Conservation (phyloP, 2,797 vertebrate species). For the Syngnathus rostellatus region DNA sequence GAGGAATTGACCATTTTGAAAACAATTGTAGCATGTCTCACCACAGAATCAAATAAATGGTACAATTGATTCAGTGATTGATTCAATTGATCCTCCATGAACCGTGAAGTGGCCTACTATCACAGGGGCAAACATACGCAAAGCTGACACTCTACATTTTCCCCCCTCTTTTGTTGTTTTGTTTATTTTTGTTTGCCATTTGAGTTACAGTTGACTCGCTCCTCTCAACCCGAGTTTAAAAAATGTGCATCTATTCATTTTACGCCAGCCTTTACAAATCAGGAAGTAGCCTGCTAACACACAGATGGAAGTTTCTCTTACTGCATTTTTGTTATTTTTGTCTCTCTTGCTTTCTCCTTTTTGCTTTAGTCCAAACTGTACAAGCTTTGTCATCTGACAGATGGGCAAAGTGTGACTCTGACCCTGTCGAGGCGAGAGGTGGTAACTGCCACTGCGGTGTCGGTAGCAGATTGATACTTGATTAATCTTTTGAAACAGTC, state of each 20-base stretch:
- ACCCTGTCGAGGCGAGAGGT: conserved; percentile 20
- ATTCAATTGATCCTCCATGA: too few species aligned
- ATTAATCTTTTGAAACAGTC: conserved; percentile 33
- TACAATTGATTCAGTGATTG: too few species aligned
- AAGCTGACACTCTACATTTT: not conserved
- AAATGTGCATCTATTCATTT: not conserved
- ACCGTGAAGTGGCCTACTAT: not conserved
- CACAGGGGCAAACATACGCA: not conserved
- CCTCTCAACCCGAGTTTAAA: not conserved
- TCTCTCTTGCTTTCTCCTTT: not conserved
- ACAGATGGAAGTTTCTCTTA: not conserved
- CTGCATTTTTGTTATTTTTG: not conserved
- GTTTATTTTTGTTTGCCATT: not conserved
- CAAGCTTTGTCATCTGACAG: conserved; percentile 12
- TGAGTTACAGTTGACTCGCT: not conserved
- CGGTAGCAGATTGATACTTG: conserved; percentile 46
- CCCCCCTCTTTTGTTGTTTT: not conserved
- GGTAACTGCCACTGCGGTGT: conserved; percentile 34
- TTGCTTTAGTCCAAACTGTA: not conserved
- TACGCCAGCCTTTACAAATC: not conserved
- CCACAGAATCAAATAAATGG: too few species aligned
- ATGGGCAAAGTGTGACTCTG: conserved; percentile 36
- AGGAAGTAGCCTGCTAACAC: not conserved
- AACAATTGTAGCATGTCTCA: too few species aligned
- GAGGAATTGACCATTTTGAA: too few species aligned